Conservation (phyloP, 2,797 vertebrate species). For the Limnodromus scolopaceus region DNA sequence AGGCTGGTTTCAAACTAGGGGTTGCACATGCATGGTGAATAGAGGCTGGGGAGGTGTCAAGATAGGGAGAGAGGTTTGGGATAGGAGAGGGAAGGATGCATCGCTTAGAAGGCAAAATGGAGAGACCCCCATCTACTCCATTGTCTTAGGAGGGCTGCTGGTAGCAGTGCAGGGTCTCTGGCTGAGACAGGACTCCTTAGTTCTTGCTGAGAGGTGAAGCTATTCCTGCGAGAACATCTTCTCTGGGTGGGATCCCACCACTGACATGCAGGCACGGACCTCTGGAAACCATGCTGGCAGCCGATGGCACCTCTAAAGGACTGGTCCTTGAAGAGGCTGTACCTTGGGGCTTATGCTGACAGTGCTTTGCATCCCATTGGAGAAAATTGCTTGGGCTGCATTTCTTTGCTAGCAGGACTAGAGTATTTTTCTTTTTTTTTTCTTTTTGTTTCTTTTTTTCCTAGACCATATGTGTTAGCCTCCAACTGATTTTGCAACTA, state of each 20-base stretch:
- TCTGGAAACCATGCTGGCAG: not conserved
- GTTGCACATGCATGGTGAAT: not conserved
- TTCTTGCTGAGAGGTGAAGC: not conserved
- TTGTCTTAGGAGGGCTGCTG: not conserved
- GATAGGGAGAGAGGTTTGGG: not conserved
- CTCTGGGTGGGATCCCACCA: not conserved
- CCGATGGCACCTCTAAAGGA: not conserved
- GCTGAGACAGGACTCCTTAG: not conserved
- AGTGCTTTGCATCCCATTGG: not conserved
- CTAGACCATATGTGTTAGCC: constrained; percentile 41
- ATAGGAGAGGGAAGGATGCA: not conserved
- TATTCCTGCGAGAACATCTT: not conserved
- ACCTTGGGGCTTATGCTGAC: not conserved
- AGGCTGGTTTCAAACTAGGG: not conserved
- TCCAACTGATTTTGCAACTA: constrained; percentile 67
- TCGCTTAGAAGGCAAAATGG: not conserved
- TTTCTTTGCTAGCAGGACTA: not conserved
- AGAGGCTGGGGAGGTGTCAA: not conserved
- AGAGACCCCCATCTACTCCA: not conserved
- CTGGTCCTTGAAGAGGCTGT: fast-evolving
- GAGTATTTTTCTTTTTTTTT: not conserved
- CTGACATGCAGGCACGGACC: not conserved
- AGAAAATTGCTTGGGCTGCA: not conserved
- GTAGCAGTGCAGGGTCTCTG: not conserved
- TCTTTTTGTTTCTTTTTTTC: not conserved